Evolutionary conservation across 2,113 vertebrate species (phyloP).

Genomic region (Myotis yumanensis): DNA sequence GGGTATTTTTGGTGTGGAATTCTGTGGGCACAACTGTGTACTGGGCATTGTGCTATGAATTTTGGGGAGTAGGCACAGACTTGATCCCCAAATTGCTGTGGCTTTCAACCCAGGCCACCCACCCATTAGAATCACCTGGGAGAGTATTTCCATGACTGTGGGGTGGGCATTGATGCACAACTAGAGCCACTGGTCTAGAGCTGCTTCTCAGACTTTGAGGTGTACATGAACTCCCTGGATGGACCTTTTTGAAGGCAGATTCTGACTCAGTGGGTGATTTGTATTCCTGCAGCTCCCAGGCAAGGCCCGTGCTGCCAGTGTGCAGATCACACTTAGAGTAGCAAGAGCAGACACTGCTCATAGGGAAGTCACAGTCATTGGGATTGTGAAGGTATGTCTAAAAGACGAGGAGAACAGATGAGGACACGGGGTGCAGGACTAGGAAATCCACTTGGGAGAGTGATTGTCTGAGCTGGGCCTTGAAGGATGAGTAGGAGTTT

Average conservation of each 20-base stretch:
- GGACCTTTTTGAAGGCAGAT: not conserved
- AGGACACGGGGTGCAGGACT: not conserved
- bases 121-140: not conserved
- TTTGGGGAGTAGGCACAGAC: not conserved
- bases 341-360: not conserved
- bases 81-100: not conserved
- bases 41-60: not conserved
- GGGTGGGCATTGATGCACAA: not conserved
- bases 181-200: not conserved
- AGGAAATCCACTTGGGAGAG: not conserved
- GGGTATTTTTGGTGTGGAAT: not conserved
- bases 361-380: not conserved
- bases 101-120: not conserved
- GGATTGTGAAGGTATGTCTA: fast-evolving
- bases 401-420: not conserved
- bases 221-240: not conserved
- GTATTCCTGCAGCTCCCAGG: not conserved
- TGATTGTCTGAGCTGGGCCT: not conserved
- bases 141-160: not conserved
- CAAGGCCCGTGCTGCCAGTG: fast-evolving
- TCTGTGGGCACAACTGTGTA: not conserved
- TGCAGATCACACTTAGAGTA: not conserved
- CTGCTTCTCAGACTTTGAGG: not conserved
- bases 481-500: not conserved
- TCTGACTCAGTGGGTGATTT: not conserved